A percentile compares a stretch with the other conserved stretches of the same genome.
Evolutionary conservation across 2,113 vertebrate species (phyloP).

Genomic region (Copsychus sechellarum): DNA sequence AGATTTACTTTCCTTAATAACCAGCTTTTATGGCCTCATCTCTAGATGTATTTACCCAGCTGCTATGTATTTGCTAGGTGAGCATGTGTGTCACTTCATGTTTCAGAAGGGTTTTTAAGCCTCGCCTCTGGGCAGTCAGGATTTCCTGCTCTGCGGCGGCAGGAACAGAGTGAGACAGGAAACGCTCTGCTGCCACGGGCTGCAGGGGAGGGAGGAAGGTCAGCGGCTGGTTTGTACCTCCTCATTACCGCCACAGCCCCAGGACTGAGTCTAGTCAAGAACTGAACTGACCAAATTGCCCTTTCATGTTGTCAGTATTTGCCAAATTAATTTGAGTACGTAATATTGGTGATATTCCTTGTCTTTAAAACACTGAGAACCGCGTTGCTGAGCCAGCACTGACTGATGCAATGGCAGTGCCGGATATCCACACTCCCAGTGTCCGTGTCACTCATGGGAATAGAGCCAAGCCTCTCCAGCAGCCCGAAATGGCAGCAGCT

Average conservation of each 20-base stretch:
- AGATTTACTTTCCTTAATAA: slow-evolving; percentile 66
- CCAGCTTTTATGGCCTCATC: slow-evolving; percentile 47
- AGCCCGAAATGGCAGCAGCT: neutral
- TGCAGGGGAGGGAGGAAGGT: slow-evolving; percentile 4
- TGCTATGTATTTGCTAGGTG: slow-evolving; percentile 70
- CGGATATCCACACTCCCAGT: neutral
- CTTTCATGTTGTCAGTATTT: neutral
- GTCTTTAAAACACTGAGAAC: neutral
- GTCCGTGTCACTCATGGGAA: rapidly evolving
- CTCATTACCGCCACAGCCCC: slow-evolving; percentile 13
- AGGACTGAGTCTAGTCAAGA: neutral
- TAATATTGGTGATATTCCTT: neutral
- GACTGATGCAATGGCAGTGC: neutral
- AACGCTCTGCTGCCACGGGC: slow-evolving; percentile 32
- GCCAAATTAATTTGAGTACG: neutral
- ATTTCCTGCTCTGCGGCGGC: slow-evolving; percentile 60
- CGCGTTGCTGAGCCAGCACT: neutral
- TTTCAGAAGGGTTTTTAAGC: slow-evolving; percentile 68
- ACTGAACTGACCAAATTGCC: neutral
- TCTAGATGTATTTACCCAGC: slow-evolving; percentile 73
- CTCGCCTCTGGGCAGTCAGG: slow-evolving; percentile 56
- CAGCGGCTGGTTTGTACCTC: slow-evolving; percentile 6
- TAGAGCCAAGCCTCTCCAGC: neutral
- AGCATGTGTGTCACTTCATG: slow-evolving; percentile 54
- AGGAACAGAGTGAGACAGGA: slow-evolving; percentile 53